Evolutionary conservation across 2,888 invertebrate species (phyloP).

Genomic region (Pseudococcus jackbeardsleyi): DNA sequence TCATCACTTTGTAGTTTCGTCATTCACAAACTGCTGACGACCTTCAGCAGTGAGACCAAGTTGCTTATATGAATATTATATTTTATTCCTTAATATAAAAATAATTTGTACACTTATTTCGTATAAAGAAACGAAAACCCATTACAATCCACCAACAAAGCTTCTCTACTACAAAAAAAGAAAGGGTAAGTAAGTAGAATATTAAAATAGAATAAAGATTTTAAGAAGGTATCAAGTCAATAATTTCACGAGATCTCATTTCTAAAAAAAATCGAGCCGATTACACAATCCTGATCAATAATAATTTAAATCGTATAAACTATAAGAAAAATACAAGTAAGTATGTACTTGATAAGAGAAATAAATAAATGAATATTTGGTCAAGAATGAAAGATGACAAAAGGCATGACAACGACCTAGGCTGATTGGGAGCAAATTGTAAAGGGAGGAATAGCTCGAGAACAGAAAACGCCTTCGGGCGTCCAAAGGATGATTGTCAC

Average conservation of each 20-base stretch:
- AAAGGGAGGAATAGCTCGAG: constrained; percentile 54
- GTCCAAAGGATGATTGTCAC: constrained; percentile 63
- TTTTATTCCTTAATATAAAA: not conserved
- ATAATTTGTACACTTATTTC: constrained; percentile 43
- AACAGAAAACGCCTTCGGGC: constrained; percentile 40
- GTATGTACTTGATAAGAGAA: not conserved
- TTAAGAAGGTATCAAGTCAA: not conserved
- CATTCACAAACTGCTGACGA: not conserved
- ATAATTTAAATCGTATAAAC: not conserved
- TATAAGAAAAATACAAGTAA: not conserved
- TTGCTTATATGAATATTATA: not conserved
- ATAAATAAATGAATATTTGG: not conserved
- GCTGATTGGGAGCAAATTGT: constrained; percentile 52
- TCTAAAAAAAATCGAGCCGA: not conserved
- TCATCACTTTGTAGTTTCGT: not conserved
- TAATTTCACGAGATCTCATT: not conserved
- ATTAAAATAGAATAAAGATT: not conserved
- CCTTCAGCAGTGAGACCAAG: not conserved
- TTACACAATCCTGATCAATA: not conserved
- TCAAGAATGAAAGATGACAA: constrained; percentile 2
- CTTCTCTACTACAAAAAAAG: not conserved
- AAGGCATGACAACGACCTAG: not conserved
- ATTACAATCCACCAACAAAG: constrained; percentile 46
- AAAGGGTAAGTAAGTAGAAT: not conserved
- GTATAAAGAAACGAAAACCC: constrained; percentile 57